phyloP scores from a whole-genome alignment of 1,140 invertebrate genomes.

The Venturia canescens region DNA sequence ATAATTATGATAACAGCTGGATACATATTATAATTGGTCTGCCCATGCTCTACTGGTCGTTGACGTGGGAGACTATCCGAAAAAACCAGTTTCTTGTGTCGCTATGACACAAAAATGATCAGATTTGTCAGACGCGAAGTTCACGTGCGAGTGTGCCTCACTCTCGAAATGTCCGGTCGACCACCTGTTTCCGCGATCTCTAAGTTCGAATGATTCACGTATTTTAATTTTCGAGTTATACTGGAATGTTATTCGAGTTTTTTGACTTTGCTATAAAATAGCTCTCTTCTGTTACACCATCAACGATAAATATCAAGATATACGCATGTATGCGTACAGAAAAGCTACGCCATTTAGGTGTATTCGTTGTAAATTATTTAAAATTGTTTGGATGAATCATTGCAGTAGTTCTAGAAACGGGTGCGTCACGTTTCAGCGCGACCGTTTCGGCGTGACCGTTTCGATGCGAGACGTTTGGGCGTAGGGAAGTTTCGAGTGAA shows the following conservation, averaged over 20 bases:
- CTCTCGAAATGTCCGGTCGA: background rate
- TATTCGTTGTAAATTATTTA: too few species aligned
- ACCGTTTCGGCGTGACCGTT: too few species aligned
- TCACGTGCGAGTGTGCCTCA: background rate
- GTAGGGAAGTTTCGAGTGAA: too few species aligned
- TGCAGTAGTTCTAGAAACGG: too few species aligned
- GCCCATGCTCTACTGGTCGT: background rate
- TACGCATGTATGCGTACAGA: too few species aligned
- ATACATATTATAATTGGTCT: background rate
- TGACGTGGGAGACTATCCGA: background rate
- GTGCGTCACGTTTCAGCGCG: too few species aligned
- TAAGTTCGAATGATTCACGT: background rate
- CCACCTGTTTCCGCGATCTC: constrained; percentile 1
- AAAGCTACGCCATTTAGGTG: too few species aligned
- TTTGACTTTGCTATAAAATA: background rate
- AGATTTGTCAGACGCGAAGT: background rate
- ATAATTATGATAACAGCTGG: background rate
- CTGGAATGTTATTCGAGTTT: background rate
- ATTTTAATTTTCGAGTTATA: background rate
- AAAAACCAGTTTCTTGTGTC: background rate
- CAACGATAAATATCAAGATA: background rate
- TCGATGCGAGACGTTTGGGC: too few species aligned
- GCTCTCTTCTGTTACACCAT: background rate
- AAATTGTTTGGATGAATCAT: too few species aligned
- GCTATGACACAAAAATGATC: background rate